Evolutionary conservation across 2,888 invertebrate species (phyloP), one percentile per base, ranked within the genome.

Genomic region (Furcula furcula): DNA sequence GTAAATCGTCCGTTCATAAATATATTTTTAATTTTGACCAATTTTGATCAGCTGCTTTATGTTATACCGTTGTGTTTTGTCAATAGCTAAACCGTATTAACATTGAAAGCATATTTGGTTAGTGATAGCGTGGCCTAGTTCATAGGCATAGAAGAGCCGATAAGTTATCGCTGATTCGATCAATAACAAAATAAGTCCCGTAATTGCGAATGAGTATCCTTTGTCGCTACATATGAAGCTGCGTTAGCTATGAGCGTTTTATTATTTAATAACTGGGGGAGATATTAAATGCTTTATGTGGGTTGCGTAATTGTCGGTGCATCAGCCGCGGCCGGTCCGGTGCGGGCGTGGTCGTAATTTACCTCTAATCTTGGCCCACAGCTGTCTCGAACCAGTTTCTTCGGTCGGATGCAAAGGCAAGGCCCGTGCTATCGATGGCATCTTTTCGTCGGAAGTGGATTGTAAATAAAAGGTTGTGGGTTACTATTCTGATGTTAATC

Each of bases 331-430:
- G 85, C 86, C 83, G 84, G 87, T 85, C 78, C 51, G 39, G 41
- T 40, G 54, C 56, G 48, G 54, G 51, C 55, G 49, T 50, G 63
- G 56, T 65, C 61, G 65, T 81, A 77, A 79, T 76, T 80, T 77
- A 74, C 75, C 70, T 73, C 73, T 78, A 81, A 82, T 83, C 77
- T 83, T 87, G 87, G 86, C 86, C 86, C 81, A 84, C 76, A 85
- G 79, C 65, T 71, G 77, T 70, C 60, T 56, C 40, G 55, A 65
- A 71, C 76, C 70, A 75, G 77, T 78, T 59, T 76, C 62, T 65
- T 18, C 48, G 57, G 66, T 51, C 31, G 42, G 56, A 55, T 56
- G 46, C 44, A 48, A 62, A 63, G 60, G 51, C 52, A 59, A 66
- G 66, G 67, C 62, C 64, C 55, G 60, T 55, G 54, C 55, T 72